Evolutionary conservation across 2,797 vertebrate species (phyloP).

Genomic region (Myripristis jacobus): DNA sequence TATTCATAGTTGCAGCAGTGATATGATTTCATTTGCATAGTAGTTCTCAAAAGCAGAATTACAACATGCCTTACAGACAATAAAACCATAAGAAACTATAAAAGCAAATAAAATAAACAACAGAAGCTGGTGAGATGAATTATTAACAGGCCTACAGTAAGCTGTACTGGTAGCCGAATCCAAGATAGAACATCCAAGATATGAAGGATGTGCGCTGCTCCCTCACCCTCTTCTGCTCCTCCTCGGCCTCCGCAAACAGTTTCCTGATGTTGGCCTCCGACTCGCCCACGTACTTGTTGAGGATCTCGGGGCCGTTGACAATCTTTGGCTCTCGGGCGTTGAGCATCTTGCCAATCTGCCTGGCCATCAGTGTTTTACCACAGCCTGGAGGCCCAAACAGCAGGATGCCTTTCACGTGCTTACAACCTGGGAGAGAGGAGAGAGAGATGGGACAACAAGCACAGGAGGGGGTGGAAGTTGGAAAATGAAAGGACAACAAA

Average conservation of each 20-base stretch:
- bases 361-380: slow-evolving; percentile 97
- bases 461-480: slow-evolving; percentile 2
- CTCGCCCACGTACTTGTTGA: slow-evolving; percentile 98
- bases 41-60: too few species aligned
- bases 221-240: slow-evolving; percentile 95
- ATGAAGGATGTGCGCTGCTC: neutral
- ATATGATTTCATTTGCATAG: too few species aligned
- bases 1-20: too few species aligned
- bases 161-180: too few species aligned
- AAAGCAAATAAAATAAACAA: too few species aligned
- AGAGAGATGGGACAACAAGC: neutral
- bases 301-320: slow-evolving; percentile 97
- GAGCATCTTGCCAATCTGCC: slow-evolving; percentile 98
- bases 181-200: neutral
- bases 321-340: slow-evolving; percentile 97
- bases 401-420: slow-evolving; percentile 97
- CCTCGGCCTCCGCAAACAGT: slow-evolving; percentile 97
- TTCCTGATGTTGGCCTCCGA: slow-evolving; percentile 98
- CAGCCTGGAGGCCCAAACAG: slow-evolving; percentile 96
- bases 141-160: too few species aligned
- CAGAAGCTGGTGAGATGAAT: too few species aligned
- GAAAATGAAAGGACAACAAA: neutral
- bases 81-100: too few species aligned
- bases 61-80: too few species aligned
- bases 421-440: slow-evolving; percentile 86